Conservation (phyloP, 2,797 vertebrate genomes). For the Cheirogaleus major region DNA sequence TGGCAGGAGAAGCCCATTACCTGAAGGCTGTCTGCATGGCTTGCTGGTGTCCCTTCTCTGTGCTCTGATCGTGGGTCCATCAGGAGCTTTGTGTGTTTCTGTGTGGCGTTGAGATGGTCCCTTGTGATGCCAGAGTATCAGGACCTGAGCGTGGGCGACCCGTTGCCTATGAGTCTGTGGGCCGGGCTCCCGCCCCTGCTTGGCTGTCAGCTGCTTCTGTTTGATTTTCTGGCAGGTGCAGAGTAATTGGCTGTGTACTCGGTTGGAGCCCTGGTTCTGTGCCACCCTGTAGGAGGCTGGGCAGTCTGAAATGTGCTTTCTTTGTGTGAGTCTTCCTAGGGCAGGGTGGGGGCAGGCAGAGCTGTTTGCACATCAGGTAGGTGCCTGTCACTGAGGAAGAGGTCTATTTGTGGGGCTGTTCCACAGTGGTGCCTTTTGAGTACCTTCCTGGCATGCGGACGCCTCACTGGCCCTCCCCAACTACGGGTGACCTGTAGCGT, state of each 20-base stretch:
- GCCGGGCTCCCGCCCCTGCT: fast-evolving
- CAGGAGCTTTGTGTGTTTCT: background rate
- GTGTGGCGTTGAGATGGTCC: fast-evolving
- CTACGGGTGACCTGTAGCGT: background rate
- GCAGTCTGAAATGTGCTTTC: fast-evolving
- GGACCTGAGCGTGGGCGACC: background rate
- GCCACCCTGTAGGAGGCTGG: fast-evolving
- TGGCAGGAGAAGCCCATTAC: too few relatives aligned
- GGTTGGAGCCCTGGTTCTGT: background rate
- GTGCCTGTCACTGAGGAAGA: fast-evolving
- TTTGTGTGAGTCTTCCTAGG: background rate
- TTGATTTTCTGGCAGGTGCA: background rate
- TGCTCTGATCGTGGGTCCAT: background rate
- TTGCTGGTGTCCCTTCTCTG: background rate
- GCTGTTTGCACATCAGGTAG: background rate
- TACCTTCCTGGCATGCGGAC: fast-evolving
- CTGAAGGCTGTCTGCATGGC: background rate
- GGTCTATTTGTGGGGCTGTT: too few relatives aligned
- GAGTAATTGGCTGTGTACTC: background rate
- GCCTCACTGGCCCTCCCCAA: background rate
- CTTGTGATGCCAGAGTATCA: background rate
- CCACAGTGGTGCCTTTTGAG: background rate
- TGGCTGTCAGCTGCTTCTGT: background rate
- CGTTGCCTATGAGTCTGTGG: too few relatives aligned
- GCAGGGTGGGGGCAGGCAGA: fast-evolving